A percentile compares a stretch with the other conserved stretches of the same genome.
phyloP scores from a whole-genome alignment of 2,797 vertebrate genomes.

The Caiman crocodilus region DNA sequence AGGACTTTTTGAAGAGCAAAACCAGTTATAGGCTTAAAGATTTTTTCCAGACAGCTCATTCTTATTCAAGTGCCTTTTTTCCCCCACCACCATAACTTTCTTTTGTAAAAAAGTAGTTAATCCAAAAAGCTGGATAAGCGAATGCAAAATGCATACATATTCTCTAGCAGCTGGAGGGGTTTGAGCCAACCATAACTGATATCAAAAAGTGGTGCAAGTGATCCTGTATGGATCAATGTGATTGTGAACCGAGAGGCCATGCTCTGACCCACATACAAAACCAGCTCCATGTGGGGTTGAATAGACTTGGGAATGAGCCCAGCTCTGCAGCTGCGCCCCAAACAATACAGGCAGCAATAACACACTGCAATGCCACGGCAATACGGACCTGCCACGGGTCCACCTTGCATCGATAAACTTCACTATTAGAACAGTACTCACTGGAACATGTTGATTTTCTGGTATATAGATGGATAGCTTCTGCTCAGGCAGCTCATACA shows the following conservation, averaged over 20 bases:
- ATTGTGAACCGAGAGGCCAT: background rate
- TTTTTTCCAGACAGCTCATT: background rate
- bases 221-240: background rate
- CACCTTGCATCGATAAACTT: conserved; percentile 45
- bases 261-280: conserved; percentile 36
- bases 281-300: background rate
- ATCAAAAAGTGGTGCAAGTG: background rate
- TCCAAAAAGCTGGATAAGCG: no score
- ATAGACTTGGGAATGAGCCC: conserved; percentile 17
- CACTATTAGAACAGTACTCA: conserved; percentile 50
- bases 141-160: background rate
- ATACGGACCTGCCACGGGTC: conserved; percentile 53
- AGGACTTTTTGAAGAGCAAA: background rate
- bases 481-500: conserved; percentile 39
- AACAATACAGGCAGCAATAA: conserved; percentile 22
- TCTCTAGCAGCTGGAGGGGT: conserved; percentile 8
- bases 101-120: background rate
- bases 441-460: conserved; percentile 43
- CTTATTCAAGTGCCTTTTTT: background rate
- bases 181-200: background rate
- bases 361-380: conserved; percentile 23
- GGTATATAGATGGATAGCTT: background rate
- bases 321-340: conserved; percentile 11
- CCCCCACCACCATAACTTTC: background rate
- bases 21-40: background rate